Evolutionary conservation across 1,140 invertebrate genomes (phyloP).

Genomic region (Lepidostoma basale): DNA sequence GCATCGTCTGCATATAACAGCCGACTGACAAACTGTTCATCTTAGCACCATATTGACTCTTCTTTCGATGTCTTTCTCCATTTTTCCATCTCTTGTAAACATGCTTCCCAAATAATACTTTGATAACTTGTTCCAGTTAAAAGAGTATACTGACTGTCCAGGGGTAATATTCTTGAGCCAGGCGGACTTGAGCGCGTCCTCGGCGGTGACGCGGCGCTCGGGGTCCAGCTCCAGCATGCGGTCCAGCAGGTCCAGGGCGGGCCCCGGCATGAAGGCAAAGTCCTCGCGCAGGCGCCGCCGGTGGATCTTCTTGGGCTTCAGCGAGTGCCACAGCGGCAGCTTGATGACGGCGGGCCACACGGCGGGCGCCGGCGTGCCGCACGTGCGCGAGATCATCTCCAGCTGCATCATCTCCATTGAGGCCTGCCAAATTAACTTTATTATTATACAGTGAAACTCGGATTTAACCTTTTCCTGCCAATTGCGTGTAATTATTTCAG

Average conservation of each 20-base stretch:
- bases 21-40: no score
- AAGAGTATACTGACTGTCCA: constrained; percentile 73
- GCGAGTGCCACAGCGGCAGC: constrained; percentile 88
- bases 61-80: no score
- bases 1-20: no score
- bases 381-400: constrained; percentile 92
- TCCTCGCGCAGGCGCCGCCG: constrained; percentile 89
- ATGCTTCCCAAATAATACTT: neutral
- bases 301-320: constrained; percentile 92
- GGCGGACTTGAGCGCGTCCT: constrained; percentile 90
- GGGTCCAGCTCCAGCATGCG: constrained; percentile 97
- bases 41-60: no score
- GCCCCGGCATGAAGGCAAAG: constrained; percentile 87
- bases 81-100: no score
- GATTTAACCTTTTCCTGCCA: no score
- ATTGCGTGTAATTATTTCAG: no score
- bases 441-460: no score
- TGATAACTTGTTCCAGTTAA: neutral
- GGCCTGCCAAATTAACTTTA: constrained; percentile 65
- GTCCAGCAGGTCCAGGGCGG: constrained; percentile 92
- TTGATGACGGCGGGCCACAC: constrained; percentile 98
- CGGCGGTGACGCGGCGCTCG: constrained; percentile 89
- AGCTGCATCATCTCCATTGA: constrained; percentile 93
- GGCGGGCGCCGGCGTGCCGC: constrained; percentile 95
- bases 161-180: constrained; percentile 94